Conservation (phyloP, 2,797 vertebrate species). For the Acanthopagrus latus region DNA sequence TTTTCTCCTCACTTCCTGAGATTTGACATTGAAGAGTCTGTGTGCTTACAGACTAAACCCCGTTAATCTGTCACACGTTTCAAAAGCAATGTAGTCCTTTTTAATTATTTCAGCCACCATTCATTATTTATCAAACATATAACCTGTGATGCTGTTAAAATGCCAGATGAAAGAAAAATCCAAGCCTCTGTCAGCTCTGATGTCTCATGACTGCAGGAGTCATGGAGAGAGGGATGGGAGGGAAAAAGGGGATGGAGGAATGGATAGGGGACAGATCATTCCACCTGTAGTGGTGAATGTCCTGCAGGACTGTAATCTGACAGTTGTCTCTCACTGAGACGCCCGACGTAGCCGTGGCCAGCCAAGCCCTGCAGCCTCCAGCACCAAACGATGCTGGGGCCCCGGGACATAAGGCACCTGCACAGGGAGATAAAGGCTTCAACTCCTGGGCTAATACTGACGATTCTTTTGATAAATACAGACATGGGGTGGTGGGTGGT, state of each 20-base stretch:
- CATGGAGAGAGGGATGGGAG: conserved; percentile 30
- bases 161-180: conserved; percentile 48
- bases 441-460: conserved; percentile 86
- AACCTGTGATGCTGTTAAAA: conserved; percentile 59
- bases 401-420: conserved; percentile 83
- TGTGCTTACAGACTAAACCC: conserved; percentile 6
- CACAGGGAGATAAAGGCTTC: conserved; percentile 87
- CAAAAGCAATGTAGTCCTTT: conserved; percentile 41
- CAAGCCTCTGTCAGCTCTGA: conserved; percentile 46
- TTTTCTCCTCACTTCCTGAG: background rate
- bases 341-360: conserved; percentile 65
- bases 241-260: conserved; percentile 24
- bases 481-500: conserved; percentile 59
- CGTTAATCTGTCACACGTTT: conserved; percentile 16
- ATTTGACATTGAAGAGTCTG: background rate
- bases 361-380: conserved; percentile 71
- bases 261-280: conserved; percentile 67
- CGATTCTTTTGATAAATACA: conserved; percentile 86
- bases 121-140: conserved; percentile 46
- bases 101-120: conserved; percentile 54
- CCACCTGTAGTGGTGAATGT: conserved; percentile 76
- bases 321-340: conserved; percentile 81
- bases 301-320: conserved; percentile 82
- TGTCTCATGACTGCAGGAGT: conserved; percentile 63
- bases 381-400: conserved; percentile 68